Conservation (phyloP, 2,113 vertebrate genomes). For the Thinocorus orbignyianus region DNA sequence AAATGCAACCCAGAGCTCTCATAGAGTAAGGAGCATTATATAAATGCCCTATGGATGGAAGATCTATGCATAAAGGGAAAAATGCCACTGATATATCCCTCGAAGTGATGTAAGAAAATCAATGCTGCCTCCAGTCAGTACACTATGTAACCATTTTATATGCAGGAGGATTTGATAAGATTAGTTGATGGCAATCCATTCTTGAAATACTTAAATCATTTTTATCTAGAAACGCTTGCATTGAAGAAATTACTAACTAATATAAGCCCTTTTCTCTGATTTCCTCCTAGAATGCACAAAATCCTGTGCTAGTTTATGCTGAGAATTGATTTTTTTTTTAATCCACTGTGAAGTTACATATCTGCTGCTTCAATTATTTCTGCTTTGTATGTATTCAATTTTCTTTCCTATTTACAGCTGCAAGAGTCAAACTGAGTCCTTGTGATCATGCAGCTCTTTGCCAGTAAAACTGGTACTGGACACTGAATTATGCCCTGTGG, state of each 20-base stretch:
- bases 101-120: background rate
- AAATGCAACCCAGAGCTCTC: background rate
- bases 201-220: background rate
- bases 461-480: background rate
- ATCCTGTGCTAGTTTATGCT: background rate
- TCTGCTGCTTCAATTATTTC: constrained; percentile 16
- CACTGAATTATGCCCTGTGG: background rate
- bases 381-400: background rate
- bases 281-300: background rate
- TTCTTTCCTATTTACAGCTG: constrained; percentile 29
- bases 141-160: background rate
- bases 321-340: background rate
- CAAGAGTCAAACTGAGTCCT: background rate
- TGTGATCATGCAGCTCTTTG: background rate
- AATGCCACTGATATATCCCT: background rate
- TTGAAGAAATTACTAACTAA: background rate
- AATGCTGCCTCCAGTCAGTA: background rate
- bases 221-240: background rate
- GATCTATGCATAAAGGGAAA: background rate
- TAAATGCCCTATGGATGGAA: background rate
- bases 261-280: background rate
- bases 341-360: background rate
- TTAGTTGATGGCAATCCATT: background rate
- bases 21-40: background rate
- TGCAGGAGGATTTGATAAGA: background rate